Evolutionary conservation across 2,888 invertebrate species (phyloP).

Genomic region (Apotomis turbidana): DNA sequence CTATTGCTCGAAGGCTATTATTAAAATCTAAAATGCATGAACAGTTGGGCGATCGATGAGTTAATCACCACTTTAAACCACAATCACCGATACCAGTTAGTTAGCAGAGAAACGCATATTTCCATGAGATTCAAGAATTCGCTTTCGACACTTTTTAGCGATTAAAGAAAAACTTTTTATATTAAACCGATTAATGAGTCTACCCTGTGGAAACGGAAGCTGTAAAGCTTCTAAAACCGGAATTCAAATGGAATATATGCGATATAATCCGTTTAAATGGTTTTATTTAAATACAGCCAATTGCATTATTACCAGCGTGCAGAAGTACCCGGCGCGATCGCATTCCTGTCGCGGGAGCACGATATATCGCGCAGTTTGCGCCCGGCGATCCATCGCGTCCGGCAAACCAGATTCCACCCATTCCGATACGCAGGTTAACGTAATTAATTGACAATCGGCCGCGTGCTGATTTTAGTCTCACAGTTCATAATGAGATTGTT

Average conservation of each 20-base stretch:
- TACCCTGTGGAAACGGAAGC: no score
- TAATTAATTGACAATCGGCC: conserved; percentile 26
- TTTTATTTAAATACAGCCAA: not conserved
- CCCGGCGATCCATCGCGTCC: conserved; percentile 33
- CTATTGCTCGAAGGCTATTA: conserved; percentile 8
- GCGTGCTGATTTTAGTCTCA: not conserved
- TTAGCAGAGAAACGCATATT: not conserved
- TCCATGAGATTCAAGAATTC: not conserved
- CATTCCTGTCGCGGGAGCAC: conserved; percentile 37
- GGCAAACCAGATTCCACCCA: conserved; percentile 38
- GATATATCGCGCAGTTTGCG: conserved; percentile 35
- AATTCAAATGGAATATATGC: no score
- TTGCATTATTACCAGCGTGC: not conserved
- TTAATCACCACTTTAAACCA: not conserved
- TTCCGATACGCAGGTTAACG: conserved; percentile 35
- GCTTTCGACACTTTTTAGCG: not conserved
- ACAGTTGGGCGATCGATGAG: conserved; percentile 5
- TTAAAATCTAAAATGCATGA: conserved; percentile 27
- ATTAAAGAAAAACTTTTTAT: no score
- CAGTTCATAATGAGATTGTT: conserved; percentile 1
- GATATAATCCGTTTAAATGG: no score
- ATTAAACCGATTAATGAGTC: no score
- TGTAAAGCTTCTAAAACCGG: no score
- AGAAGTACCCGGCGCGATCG: conserved; percentile 19
- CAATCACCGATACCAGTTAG: not conserved